phyloP scores from a whole-genome alignment of 1,140 invertebrate species.

The Eciton burchellii region DNA sequence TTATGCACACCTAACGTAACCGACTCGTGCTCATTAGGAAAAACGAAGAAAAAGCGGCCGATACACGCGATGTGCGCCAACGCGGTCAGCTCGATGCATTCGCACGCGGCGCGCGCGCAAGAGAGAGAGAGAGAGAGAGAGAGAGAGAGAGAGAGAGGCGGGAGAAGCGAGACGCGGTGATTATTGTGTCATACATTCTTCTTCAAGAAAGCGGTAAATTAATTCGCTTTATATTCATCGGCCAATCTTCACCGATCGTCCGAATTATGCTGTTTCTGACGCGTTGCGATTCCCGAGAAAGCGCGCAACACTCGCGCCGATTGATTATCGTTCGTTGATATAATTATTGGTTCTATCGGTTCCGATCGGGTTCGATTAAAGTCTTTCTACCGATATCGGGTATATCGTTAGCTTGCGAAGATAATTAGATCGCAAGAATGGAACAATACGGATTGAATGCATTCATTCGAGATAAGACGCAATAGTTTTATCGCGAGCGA shows the following conservation, averaged over 20 bases:
- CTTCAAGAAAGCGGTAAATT: slow-evolving; percentile 68
- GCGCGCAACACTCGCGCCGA: background rate
- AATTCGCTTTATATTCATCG: slow-evolving; percentile 52
- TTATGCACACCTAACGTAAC: slow-evolving; percentile 8
- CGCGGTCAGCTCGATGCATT: slow-evolving; percentile 31
- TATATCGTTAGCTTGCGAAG: slow-evolving; percentile 12
- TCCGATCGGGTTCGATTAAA: background rate
- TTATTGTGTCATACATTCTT: slow-evolving; percentile 64
- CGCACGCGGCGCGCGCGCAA: background rate
- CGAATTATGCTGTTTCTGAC: slow-evolving; percentile 11
- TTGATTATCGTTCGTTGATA: slow-evolving; percentile 2
- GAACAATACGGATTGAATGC: background rate
- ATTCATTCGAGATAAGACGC: background rate
- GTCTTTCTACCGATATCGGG: background rate
- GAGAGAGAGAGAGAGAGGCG: too few relatives aligned
- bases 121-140: too few relatives aligned
- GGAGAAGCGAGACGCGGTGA: slow-evolving; percentile 34
- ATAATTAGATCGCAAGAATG: slow-evolving; percentile 4
- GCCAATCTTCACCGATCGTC: slow-evolving; percentile 55
- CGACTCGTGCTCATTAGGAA: slow-evolving; percentile 31
- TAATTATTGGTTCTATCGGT: slow-evolving; percentile 19
- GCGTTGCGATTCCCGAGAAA: background rate
- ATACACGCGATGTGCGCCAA: slow-evolving; percentile 37
- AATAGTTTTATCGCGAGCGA: background rate
- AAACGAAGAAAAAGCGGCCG: slow-evolving; percentile 42